phyloP scores from a whole-genome alignment of 2,113 vertebrate genomes.

The Thoracochromis brauschi region DNA sequence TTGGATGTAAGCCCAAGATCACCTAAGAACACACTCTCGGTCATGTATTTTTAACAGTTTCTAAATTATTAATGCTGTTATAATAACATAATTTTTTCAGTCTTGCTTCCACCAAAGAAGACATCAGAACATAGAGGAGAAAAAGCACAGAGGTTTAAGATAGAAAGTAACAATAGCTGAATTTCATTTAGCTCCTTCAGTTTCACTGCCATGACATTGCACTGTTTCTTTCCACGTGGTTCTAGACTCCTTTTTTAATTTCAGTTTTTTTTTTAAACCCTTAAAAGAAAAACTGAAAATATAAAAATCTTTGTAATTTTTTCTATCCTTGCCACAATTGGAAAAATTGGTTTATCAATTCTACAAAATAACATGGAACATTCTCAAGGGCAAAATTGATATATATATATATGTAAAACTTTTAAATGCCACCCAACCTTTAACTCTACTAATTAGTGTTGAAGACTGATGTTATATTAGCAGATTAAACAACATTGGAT shows the following conservation, averaged over 20 bases:
- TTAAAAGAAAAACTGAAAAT: background rate
- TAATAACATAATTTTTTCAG: background rate
- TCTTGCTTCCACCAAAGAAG: background rate
- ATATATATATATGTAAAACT: background rate
- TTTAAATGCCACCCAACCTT: background rate
- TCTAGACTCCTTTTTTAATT: background rate
- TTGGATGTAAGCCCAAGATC: background rate
- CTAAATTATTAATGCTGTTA: background rate
- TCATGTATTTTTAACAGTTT: background rate
- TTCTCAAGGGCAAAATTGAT: accelerated
- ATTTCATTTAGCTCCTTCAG: background rate
- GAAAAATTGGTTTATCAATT: background rate
- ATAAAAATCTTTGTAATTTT: background rate
- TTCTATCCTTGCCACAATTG: background rate
- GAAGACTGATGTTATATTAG: background rate
- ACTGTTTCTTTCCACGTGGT: background rate
- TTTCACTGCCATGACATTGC: too few species aligned
- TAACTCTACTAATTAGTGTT: background rate
- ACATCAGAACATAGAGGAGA: background rate
- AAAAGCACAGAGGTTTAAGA: background rate
- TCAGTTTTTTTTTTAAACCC: background rate
- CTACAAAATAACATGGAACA: background rate
- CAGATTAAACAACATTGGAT: background rate
- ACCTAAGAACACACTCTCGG: background rate
- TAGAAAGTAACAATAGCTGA: background rate